phyloP scores from a whole-genome alignment of 1,140 invertebrate species.

The Drosophila pruinosa region DNA sequence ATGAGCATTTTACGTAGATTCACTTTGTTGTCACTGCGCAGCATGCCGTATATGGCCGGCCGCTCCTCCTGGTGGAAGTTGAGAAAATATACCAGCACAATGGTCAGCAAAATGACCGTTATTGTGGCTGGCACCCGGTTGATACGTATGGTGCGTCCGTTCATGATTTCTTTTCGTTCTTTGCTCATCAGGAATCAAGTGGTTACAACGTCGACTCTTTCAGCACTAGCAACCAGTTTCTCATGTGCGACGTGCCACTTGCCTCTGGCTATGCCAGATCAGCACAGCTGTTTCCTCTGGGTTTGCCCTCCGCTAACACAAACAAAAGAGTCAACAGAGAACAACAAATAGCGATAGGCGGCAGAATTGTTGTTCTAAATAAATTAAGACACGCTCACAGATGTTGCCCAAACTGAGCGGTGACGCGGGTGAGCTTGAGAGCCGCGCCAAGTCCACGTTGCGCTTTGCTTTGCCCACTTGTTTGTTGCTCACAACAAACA shows the following conservation, averaged over 20 bases:
- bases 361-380: neutral
- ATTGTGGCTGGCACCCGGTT: constrained; percentile 75
- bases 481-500: constrained; percentile 32
- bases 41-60: constrained; percentile 71
- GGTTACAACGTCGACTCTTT: neutral
- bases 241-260: constrained; percentile 11
- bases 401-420: neutral
- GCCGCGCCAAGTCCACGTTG: constrained; percentile 1
- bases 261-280: constrained; percentile 42
- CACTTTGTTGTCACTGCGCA: constrained; percentile 82
- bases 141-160: constrained; percentile 76
- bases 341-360: constrained; percentile 17
- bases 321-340: constrained; percentile 11
- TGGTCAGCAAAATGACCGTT: constrained; percentile 58
- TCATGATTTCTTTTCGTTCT: constrained; percentile 50
- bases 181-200: constrained; percentile 20
- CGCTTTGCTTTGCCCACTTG: constrained; percentile 1
- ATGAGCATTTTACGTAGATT: constrained; percentile 90
- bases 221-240: neutral
- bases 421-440: neutral
- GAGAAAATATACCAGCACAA: constrained; percentile 70
- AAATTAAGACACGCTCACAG: constrained; percentile 11
- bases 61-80: constrained; percentile 72
- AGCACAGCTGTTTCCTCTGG: constrained; percentile 22
- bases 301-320: neutral